These are phyloP conservation scores for Hydractinia echinata DNA, from an alignment of 30 jellyfish, hydroid and myxozoan genomes.

Conservation along the genomic window DNA sequence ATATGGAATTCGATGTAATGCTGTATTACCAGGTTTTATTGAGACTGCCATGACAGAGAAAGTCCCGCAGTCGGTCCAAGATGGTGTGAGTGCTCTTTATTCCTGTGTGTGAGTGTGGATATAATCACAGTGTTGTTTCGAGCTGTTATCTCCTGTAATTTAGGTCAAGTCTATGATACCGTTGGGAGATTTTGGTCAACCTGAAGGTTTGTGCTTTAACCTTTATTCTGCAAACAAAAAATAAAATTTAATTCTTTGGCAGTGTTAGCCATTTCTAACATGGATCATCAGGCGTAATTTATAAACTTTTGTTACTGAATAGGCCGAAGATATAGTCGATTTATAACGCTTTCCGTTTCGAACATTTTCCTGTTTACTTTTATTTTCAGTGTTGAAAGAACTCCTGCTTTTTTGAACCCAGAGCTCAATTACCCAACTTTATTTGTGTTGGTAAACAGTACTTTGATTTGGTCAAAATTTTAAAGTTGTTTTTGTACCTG, in stretches of 20 bases:
- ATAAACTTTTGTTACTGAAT: no score
- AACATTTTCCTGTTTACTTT: no score
- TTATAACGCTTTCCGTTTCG: no score
- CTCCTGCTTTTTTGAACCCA: no score
- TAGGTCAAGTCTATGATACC: conserved; percentile 39
- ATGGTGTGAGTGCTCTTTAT: conserved; percentile 1
- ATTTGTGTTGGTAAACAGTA: no score
- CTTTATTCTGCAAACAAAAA: neutral
- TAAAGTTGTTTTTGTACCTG: neutral
- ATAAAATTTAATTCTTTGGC: no score
- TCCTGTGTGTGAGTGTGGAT: neutral
- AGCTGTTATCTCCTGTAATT: neutral
- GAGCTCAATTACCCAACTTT: no score
- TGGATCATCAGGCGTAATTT: no score
- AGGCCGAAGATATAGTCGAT: no score
- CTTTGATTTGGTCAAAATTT: no score
- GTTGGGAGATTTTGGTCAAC: conserved; percentile 35
- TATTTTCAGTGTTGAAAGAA: no score
- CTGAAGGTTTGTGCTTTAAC: conserved; percentile 14
- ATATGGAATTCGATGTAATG: conserved; percentile 37
- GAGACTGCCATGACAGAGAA: conserved; percentile 41
- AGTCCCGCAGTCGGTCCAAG: conserved; percentile 29
- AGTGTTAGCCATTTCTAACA: no score
- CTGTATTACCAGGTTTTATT: conserved; percentile 48
- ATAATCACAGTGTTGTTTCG: neutral